phyloP scores from a whole-genome alignment of 2,797 vertebrate species.

The Coranthus polyacanthus region DNA sequence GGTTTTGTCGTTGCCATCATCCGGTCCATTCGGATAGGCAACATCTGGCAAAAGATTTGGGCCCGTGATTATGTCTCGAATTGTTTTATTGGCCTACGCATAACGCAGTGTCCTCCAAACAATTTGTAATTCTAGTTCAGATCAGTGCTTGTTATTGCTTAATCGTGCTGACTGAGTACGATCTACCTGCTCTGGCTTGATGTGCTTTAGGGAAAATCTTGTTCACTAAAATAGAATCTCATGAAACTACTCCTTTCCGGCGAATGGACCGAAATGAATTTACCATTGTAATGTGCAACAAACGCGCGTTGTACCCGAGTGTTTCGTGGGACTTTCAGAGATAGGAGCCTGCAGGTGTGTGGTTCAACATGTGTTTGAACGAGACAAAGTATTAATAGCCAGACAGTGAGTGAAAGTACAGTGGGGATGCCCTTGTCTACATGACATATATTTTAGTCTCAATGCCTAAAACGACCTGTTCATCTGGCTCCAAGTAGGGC shows the following conservation, averaged over 20 bases:
- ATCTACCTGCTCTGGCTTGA: constrained; percentile 12
- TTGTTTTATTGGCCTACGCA: no score
- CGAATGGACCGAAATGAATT: neutral
- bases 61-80: no score
- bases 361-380: constrained; percentile 35
- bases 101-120: no score
- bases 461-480: neutral
- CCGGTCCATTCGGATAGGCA: no score
- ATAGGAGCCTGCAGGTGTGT: constrained; percentile 63
- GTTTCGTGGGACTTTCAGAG: constrained; percentile 46
- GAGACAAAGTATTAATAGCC: constrained; percentile 42
- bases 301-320: neutral
- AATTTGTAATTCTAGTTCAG: no score
- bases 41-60: no score
- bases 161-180: no score
- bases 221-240: constrained; percentile 18
- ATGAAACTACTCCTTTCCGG: constrained; percentile 51
- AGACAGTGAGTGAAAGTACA: constrained; percentile 13
- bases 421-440: constrained; percentile 29
- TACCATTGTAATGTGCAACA: neutral
- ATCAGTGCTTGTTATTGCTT: no score
- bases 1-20: no score
- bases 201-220: neutral
- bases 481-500: neutral
- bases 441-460: neutral